A percentile compares a stretch with the other conserved stretches of the same genome.
These are phyloP conservation scores for Drosophila ercepeae DNA, from an alignment of 1,140 invertebrate species.

Conservation along the genomic window DNA sequence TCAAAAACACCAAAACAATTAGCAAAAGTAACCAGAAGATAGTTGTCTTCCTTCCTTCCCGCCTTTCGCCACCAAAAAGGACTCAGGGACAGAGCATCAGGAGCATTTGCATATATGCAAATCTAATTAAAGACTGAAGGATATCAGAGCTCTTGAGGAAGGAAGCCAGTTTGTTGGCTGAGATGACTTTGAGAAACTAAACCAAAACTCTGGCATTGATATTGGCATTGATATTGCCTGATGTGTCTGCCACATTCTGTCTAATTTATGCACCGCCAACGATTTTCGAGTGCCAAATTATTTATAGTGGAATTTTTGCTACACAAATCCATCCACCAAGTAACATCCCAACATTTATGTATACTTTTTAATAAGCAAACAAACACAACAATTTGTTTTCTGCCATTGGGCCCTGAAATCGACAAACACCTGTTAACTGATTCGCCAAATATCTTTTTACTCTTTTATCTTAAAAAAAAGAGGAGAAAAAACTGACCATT, in stretches of 20 bases:
- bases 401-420: conserved; percentile 34
- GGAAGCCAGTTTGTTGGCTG: conserved; percentile 21
- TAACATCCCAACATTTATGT: background rate
- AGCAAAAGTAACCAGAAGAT: background rate
- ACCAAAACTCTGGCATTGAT: conserved; percentile 23
- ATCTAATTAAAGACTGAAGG: conserved; percentile 22
- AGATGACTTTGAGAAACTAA: conserved; percentile 13
- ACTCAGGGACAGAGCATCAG: background rate
- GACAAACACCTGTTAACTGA: conserved; percentile 57
- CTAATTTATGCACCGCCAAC: conserved; percentile 60
- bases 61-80: too few relatives aligned
- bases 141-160: conserved; percentile 13
- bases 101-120: conserved; percentile 41
- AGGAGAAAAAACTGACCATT: conserved; percentile 10
- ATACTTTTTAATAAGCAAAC: conserved; percentile 10
- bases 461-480: conserved; percentile 2
- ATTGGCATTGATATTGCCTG: conserved; percentile 21
- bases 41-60: background rate
- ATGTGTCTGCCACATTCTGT: conserved; percentile 48
- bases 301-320: conserved; percentile 69
- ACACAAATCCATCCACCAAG: conserved; percentile 13
- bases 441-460: conserved; percentile 38
- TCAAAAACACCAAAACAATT: conserved; percentile 24
- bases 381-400: conserved; percentile 24
- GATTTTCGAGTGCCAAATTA: conserved; percentile 60